Conservation (phyloP, 2,888 invertebrate genomes). For the Ametastegia equiseti region DNA sequence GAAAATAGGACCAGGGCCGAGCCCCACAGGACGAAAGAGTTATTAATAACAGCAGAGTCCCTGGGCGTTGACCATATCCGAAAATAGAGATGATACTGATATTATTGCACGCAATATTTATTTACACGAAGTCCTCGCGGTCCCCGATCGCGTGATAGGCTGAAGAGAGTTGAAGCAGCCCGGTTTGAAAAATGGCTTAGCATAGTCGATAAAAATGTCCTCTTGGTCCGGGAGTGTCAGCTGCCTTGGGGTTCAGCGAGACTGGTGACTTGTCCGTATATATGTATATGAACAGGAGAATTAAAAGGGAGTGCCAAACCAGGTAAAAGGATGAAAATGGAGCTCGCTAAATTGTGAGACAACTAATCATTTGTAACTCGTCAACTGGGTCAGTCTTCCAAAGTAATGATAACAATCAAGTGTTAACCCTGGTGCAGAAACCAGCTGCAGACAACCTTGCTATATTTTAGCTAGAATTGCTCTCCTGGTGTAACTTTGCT, state of each 20-base stretch:
- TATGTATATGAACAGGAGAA: not conserved
- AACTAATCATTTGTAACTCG: not conserved
- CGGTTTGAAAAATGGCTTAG: conserved; percentile 11
- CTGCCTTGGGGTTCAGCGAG: not conserved
- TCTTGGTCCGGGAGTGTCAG: not conserved
- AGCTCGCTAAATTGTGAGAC: not conserved
- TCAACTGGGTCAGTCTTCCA: conserved; percentile 6
- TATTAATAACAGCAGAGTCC: conserved; percentile 8
- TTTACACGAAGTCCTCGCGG: conserved; percentile 60
- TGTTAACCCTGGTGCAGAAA: not conserved
- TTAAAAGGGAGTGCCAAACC: conserved; percentile 1
- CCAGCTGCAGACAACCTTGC: not conserved
- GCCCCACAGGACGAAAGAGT: conserved; percentile 30
- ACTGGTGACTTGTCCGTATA: not conserved
- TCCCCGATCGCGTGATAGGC: conserved; percentile 61
- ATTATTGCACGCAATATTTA: conserved; percentile 65
- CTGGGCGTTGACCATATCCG: conserved; percentile 49
- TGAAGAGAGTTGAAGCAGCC: conserved; percentile 49
- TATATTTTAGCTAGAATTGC: conserved; percentile 12
- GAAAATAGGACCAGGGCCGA: not conserved
- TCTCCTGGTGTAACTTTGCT: not conserved
- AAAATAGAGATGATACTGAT: conserved; percentile 63
- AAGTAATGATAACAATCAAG: conserved; percentile 20
- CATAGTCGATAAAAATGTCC: not conserved
- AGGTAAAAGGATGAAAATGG: not conserved